Evolutionary conservation across 2,888 invertebrate genomes (phyloP).

Genomic region (Notodonta dromedarius): DNA sequence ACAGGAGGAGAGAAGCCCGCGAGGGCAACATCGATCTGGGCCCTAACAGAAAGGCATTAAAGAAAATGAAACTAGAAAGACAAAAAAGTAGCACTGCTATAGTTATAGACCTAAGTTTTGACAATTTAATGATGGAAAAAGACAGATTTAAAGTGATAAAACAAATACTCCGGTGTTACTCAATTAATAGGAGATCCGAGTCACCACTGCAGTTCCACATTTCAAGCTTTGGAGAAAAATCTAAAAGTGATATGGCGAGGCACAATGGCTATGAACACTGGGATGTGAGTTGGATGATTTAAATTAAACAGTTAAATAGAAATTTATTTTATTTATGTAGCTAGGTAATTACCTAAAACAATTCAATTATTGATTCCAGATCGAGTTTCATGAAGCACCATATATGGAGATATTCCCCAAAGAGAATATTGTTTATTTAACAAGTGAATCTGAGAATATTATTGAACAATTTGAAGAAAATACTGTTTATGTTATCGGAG

Average conservation of each 20-base stretch:
- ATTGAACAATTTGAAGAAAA: constrained; percentile 89
- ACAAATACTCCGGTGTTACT: constrained; percentile 95
- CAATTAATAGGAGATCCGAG: constrained; percentile 92
- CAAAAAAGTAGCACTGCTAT: constrained; percentile 88
- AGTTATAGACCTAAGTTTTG: constrained; percentile 96
- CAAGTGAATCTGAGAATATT: constrained; percentile 96
- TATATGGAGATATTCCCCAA: constrained; percentile 90
- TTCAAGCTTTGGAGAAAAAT: constrained; percentile 90
- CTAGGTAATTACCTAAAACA: too few species aligned
- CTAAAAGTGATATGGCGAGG: constrained; percentile 89
- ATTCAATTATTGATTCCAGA: constrained; percentile 69
- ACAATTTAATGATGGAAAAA: constrained; percentile 94
- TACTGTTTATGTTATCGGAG: constrained; percentile 97
- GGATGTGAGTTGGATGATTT: constrained; percentile 87
- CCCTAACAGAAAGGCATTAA: constrained; percentile 92
- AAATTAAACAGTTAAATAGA: neutral
- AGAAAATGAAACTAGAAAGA: constrained; percentile 88
- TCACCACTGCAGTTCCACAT: constrained; percentile 93
- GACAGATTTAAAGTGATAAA: constrained; percentile 95
- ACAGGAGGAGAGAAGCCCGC: constrained; percentile 87
- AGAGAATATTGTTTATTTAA: constrained; percentile 93
- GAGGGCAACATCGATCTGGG: constrained; percentile 89
- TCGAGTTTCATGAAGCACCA: constrained; percentile 87
- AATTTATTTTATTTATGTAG: too few species aligned
- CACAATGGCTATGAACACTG: constrained; percentile 96